Base-by-base conservation (phyloP, 1,140 invertebrate species). In the Galleria mellonella region DNA sequence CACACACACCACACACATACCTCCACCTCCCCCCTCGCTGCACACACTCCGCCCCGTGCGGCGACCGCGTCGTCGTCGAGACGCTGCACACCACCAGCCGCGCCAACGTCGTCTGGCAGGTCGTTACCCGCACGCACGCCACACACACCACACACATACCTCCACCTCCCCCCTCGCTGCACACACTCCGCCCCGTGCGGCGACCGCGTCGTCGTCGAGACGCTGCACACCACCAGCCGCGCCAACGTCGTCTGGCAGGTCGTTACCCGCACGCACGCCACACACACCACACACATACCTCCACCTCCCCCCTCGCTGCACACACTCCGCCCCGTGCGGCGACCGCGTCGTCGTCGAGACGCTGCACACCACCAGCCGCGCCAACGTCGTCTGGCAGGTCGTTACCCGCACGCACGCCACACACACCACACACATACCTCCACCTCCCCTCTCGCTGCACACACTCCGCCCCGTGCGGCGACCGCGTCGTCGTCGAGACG, bases 221-320 rank as follows among this genome's bases (percentile, higher is more conserved):
- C 87, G 15, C 66, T 89, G 47, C 83, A 88, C 51, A 88, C 89
- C 28, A 85, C 82, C 60, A 89, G 95, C 14, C 90, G 89, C 54
- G 94, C 94, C n/a, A 94, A 94, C 69, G 75, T 79, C 59, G 77
- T 79, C 8, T 78, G 77, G 77, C 77, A 82, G 72, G 74, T 74
- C 47, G 32, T 11, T n/a, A 4, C 38, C 50, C 79, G 81, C 52
- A 85, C 83, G 65, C 63, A 82, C 13, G 74, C 85, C 27, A 87
- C 85, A 63, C 64, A 78, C 7, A 73, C 82, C 31, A 66, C 60
- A 30, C 69, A 79, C 31, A 66, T 74, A 44, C 78, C 82, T 32
- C 77, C 82, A n/a, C 71, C 74, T 51, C 73, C 73, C 48, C 75
- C 78, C 47, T 87, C 87, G 35, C 87, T 87, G 52, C 69, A 73